These are phyloP conservation scores for Metaphire vulgaris DNA, from an alignment of 1,140 invertebrate genomes.

Conservation along the genomic window DNA sequence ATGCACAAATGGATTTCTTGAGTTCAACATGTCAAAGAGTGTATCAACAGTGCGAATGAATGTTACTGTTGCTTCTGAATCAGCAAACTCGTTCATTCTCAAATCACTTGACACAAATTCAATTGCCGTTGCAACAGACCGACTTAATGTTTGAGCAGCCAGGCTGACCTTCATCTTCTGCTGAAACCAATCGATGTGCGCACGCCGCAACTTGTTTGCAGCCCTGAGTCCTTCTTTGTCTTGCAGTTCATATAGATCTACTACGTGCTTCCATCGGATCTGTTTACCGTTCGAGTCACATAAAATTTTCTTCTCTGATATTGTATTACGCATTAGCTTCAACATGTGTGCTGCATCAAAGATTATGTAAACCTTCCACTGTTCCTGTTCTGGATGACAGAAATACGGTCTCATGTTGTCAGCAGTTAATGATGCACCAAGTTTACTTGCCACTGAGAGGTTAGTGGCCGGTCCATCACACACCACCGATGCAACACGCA, in stretches of 20 bases:
- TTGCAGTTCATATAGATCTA: constrained; percentile 6
- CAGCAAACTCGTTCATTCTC: not conserved
- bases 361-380: not conserved
- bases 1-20: not conserved
- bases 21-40: not conserved
- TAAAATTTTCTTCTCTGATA: not conserved
- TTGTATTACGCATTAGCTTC: constrained; percentile 9
- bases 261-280: constrained; percentile 1
- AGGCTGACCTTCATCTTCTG: constrained; percentile 12
- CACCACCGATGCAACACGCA: not conserved
- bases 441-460: not conserved
- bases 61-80: not conserved
- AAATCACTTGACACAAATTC: not conserved
- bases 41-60: not conserved
- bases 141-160: not conserved
- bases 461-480: constrained; percentile 14
- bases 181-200: not conserved
- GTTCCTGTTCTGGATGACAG: not conserved
- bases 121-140: not conserved
- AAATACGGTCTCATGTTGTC: constrained; percentile 10
- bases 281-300: not conserved
- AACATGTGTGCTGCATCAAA: not conserved
- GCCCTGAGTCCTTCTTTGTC: constrained; percentile 4
- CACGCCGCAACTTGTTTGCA: not conserved
- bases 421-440: not conserved